phyloP scores from a whole-genome alignment of 2,888 invertebrate genomes.

The Aphodius granarius region DNA sequence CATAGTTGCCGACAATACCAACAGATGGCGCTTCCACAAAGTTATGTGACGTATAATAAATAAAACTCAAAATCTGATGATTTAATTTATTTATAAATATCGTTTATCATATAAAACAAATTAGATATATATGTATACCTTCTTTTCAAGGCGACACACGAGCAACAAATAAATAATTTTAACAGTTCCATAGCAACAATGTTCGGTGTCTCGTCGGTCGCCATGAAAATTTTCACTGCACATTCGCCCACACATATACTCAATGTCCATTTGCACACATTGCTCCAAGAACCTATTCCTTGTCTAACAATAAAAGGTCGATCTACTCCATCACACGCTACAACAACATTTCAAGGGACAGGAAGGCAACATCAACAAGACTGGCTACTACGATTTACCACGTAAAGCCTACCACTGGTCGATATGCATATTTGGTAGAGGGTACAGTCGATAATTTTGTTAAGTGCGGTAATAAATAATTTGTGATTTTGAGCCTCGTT shows the following conservation, averaged over 20 bases:
- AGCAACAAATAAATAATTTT: not conserved
- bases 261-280: not conserved
- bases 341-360: not conserved
- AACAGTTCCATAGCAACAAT: not conserved
- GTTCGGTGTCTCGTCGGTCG: not conserved
- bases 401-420: not conserved
- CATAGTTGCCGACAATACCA: not conserved
- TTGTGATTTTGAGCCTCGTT: not conserved
- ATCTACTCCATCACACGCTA: not conserved
- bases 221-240: not conserved
- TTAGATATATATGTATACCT: conserved; percentile 23
- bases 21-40: not conserved
- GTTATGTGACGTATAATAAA: not conserved
- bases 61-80: not conserved
- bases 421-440: not conserved
- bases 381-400: not conserved
- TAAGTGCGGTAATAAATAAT: not conserved
- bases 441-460: not conserved
- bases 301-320: not conserved
- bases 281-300: not conserved
- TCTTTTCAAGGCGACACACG: not conserved
- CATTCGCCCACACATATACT: not conserved
- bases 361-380: not conserved
- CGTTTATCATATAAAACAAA: conserved; percentile 30
- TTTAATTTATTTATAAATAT: conserved; percentile 32